A percentile compares a stretch with the other conserved stretches of the same genome.
Evolutionary conservation across 2,888 invertebrate species (phyloP).

Genomic region (Nephrotoma appendiculata): DNA sequence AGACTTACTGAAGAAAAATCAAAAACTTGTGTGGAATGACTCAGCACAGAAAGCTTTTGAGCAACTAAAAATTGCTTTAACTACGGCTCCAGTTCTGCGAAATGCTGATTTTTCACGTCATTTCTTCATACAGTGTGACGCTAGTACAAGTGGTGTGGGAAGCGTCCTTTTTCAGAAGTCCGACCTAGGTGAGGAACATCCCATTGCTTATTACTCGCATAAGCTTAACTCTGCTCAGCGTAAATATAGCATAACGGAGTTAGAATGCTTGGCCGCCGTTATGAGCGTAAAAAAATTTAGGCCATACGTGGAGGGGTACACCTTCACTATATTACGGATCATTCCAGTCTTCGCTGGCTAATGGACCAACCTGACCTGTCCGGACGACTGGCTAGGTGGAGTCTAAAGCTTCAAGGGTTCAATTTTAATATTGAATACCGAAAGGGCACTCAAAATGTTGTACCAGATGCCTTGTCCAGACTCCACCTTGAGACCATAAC

Average conservation of each 20-base stretch:
- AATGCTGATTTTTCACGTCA: background rate
- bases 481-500: background rate
- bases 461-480: background rate
- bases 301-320: background rate
- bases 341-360: background rate
- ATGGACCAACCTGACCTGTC: background rate
- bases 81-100: background rate
- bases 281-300: background rate
- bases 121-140: background rate
- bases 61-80: background rate
- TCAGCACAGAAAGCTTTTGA: slow-evolving; percentile 6
- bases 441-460: background rate
- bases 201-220: background rate
- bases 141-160: background rate
- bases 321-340: background rate
- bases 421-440: background rate
- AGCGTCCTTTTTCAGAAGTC: background rate
- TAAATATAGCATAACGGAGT: background rate
- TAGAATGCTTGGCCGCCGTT: background rate
- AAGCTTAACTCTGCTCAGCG: background rate
- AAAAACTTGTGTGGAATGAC: background rate
- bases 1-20: background rate
- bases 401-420: background rate
- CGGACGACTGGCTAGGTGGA: too few relatives aligned
- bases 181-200: background rate